Conservation (phyloP, 2,113 vertebrate species). For the Petaurus breviceps region DNA sequence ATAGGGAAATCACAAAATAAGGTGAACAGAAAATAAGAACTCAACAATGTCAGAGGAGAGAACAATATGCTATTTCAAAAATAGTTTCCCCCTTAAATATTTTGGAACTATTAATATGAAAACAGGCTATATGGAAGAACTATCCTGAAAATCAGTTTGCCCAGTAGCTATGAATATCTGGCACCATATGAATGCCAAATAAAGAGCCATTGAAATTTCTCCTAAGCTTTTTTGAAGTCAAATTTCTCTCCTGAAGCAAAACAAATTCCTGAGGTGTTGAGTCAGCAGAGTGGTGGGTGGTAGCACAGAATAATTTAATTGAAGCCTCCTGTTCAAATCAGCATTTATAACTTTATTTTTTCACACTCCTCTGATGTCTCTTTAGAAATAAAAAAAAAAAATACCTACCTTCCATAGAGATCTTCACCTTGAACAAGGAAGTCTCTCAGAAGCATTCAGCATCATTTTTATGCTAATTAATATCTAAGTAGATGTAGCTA, state of each 20-base stretch:
- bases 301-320: slow-evolving; percentile 25
- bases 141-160: slow-evolving; percentile 11
- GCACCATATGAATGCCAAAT: neutral
- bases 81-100: neutral
- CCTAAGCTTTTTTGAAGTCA: neutral
- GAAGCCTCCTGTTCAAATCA: neutral
- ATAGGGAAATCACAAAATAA: neutral
- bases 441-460: neutral
- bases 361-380: neutral
- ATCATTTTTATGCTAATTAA: neutral
- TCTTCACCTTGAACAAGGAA: neutral
- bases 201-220: neutral
- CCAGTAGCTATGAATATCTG: neutral
- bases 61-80: neutral
- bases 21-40: neutral
- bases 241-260: neutral
- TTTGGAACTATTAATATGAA: neutral
- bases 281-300: neutral
- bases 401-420: neutral
- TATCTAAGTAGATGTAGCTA: neutral
- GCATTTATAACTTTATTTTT: slow-evolving; percentile 7
- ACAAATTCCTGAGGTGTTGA: slow-evolving; percentile 1
- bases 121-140: neutral
- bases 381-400: neutral
- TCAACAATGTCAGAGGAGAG: neutral